phyloP scores from a whole-genome alignment of 2,113 vertebrate species.

The Gymnogyps californianus region DNA sequence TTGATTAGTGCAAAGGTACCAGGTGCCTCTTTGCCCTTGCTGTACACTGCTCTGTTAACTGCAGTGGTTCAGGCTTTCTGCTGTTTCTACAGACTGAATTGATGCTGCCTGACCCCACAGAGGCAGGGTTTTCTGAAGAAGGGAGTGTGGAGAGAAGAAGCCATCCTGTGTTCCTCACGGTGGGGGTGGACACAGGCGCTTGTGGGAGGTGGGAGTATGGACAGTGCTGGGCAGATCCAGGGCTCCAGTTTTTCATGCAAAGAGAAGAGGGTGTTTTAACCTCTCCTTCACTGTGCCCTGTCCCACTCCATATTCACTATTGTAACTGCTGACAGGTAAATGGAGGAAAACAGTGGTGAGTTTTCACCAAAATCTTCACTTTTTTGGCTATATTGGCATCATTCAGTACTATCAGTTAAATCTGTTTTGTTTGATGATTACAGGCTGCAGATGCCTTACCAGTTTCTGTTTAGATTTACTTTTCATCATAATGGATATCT shows the following conservation, averaged over 20 bases:
- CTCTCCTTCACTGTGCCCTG: background rate
- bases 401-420: background rate
- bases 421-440: background rate
- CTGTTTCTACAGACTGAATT: background rate
- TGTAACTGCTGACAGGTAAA: background rate
- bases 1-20: background rate
- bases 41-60: background rate
- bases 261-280: background rate
- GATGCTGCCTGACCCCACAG: background rate
- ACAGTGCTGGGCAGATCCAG: background rate
- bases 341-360: background rate
- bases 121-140: background rate
- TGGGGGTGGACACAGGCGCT: background rate
- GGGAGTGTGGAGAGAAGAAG: background rate
- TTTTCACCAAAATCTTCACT: background rate
- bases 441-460: background rate
- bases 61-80: background rate
- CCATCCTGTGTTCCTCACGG: background rate
- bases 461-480: background rate
- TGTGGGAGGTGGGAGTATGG: background rate
- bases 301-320: background rate
- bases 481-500: background rate
- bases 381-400: background rate
- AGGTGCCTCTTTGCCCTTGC: background rate
- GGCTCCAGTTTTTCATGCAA: background rate